A percentile compares a stretch with the other conserved stretches of the same genome.
Conservation (phyloP, 1,140 invertebrate species). For the Planococcus citri region DNA sequence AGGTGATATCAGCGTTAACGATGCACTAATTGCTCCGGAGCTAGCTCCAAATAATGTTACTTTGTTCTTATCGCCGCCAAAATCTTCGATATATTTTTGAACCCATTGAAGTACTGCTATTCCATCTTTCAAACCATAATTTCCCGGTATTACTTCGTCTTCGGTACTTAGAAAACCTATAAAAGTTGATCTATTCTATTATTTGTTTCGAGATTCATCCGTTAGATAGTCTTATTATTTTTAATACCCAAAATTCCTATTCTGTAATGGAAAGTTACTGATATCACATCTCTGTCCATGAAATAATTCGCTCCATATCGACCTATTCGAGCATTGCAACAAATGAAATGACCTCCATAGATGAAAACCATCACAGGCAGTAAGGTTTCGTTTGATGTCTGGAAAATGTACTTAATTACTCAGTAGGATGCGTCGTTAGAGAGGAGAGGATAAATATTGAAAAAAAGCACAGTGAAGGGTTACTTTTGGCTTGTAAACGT, state of each 20-base stretch:
- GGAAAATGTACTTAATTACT: too few relatives aligned
- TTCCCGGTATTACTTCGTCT: conserved; percentile 24
- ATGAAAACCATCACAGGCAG: conserved; percentile 39
- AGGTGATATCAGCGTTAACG: conserved; percentile 25
- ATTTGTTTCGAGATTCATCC: too few relatives aligned
- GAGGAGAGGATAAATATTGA: too few relatives aligned
- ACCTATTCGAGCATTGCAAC: neutral
- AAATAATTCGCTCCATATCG: conserved; percentile 33
- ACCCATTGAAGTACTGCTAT: conserved; percentile 27
- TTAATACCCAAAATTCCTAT: conserved; percentile 32
- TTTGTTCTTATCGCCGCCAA: conserved; percentile 25
- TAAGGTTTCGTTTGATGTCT: neutral
- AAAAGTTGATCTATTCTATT: conserved; percentile 25
- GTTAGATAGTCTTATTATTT: too few relatives aligned
- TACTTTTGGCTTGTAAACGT: conserved; percentile 29
- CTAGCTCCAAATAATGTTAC: conserved; percentile 27
- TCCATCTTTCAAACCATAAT: conserved; percentile 27
- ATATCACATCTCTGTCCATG: conserved; percentile 34
- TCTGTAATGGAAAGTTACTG: conserved; percentile 40
- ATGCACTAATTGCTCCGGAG: conserved; percentile 22
- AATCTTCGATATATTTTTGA: conserved; percentile 25
- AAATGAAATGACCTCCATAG: conserved; percentile 34
- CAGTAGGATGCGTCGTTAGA: too few relatives aligned
- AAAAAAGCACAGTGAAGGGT: too few relatives aligned
- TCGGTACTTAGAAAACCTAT: conserved; percentile 28